Conservation (phyloP, 2,113 vertebrate genomes). For the Zosterops lateralis region DNA sequence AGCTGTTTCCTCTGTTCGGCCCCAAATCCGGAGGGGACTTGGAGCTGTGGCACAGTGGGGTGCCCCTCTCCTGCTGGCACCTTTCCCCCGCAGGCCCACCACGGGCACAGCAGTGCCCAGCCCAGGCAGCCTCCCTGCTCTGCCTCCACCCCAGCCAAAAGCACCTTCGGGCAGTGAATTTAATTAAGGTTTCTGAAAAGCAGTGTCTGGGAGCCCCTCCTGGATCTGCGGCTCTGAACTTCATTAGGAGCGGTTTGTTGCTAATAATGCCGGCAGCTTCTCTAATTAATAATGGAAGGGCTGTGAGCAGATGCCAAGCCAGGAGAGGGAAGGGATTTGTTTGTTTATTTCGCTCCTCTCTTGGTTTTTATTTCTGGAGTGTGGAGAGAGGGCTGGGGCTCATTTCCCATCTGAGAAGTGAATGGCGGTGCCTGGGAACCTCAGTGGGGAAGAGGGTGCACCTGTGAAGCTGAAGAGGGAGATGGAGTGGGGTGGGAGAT, state of each 20-base stretch:
- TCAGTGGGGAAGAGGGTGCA: background rate
- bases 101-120: fast-evolving
- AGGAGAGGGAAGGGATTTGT: slow-evolving; percentile 53
- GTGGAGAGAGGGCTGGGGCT: background rate
- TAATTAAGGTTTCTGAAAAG: slow-evolving; percentile 63
- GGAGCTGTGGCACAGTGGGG: background rate
- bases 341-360: slow-evolving; percentile 49
- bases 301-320: slow-evolving; percentile 59
- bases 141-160: background rate
- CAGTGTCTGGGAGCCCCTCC: slow-evolving; percentile 50
- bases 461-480: background rate
- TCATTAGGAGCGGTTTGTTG: slow-evolving; percentile 62
- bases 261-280: slow-evolving; percentile 57
- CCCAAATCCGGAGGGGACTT: fast-evolving
- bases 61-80: background rate
- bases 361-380: background rate
- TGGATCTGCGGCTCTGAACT: slow-evolving; percentile 53
- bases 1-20: background rate
- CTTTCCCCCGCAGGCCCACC: background rate
- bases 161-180: slow-evolving; percentile 55
- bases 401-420: background rate
- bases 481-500: background rate
- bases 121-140: background rate
- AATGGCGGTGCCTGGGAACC: background rate
- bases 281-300: slow-evolving; percentile 66